These are phyloP conservation scores for Ptychobarbus kaznakovi DNA, from an alignment of 2,797 vertebrate genomes.

Conservation along the genomic window DNA sequence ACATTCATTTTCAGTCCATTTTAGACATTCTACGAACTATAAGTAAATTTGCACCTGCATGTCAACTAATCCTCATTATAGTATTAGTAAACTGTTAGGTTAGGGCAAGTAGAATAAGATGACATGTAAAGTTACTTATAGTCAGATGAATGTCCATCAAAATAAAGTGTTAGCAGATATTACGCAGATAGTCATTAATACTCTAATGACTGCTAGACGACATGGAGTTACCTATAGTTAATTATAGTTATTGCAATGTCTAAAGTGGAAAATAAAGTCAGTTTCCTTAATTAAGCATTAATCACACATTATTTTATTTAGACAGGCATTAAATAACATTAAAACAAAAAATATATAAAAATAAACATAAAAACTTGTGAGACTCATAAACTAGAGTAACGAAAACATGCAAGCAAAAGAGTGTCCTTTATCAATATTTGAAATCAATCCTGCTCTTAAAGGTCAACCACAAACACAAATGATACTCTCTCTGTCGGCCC, in stretches of 20 bases:
- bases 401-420: conserved; percentile 39
- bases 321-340: background rate
- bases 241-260: background rate
- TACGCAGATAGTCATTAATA: background rate
- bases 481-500: conserved; percentile 65
- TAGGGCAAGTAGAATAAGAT: background rate
- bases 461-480: conserved; percentile 46
- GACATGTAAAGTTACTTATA: background rate
- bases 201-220: background rate
- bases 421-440: conserved; percentile 52
- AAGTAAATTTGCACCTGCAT: background rate
- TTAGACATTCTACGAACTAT: background rate
- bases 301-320: background rate
- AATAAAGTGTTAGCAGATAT: background rate
- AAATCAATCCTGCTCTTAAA: conserved; percentile 53
- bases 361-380: background rate
- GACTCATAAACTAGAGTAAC: conserved; percentile 22
- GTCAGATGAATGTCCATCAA: background rate
- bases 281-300: background rate
- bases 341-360: background rate
- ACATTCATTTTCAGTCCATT: background rate
- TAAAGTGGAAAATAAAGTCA: background rate
- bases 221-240: background rate
- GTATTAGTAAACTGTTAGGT: background rate
- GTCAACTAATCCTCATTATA: background rate